A percentile compares a stretch with the other conserved stretches of the same genome.
Conservation (phyloP, 2,888 invertebrate genomes). For the Gonocerus acuteangulatus region DNA sequence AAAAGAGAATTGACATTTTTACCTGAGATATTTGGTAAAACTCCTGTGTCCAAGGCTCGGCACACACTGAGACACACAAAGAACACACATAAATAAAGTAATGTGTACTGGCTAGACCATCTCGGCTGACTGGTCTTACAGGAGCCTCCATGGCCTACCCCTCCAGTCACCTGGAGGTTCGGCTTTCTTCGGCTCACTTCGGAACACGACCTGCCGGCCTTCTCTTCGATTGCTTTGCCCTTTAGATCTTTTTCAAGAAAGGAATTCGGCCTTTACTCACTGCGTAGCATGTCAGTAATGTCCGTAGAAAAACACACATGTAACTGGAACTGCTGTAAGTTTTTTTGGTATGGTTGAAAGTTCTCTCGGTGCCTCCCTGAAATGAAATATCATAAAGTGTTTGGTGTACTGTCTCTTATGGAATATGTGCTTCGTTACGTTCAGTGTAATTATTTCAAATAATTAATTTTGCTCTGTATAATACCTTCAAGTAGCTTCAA, state of each 20-base stretch:
- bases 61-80: slow-evolving; percentile 24
- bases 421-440: no score
- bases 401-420: no score
- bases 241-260: not conserved
- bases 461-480: no score
- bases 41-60: slow-evolving; percentile 23
- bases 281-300: no score
- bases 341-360: no score
- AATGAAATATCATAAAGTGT: no score
- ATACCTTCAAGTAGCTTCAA: no score
- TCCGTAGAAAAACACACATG: no score
- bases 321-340: no score
- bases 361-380: no score
- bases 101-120: slow-evolving; percentile 20
- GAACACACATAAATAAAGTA: slow-evolving; percentile 18
- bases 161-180: not conserved
- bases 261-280: no score
- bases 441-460: no score
- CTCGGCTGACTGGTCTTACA: slow-evolving; percentile 11
- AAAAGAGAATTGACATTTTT: not conserved
- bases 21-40: slow-evolving; percentile 2
- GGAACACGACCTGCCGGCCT: not conserved
- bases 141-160: not conserved
- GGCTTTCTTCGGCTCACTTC: slow-evolving; percentile 2
- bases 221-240: not conserved